A percentile compares a stretch with the other conserved stretches of the same genome.
These are phyloP conservation scores for Mormyrops boulengeri DNA, from an alignment of 2,797 vertebrate genomes.

Conservation along the genomic window DNA sequence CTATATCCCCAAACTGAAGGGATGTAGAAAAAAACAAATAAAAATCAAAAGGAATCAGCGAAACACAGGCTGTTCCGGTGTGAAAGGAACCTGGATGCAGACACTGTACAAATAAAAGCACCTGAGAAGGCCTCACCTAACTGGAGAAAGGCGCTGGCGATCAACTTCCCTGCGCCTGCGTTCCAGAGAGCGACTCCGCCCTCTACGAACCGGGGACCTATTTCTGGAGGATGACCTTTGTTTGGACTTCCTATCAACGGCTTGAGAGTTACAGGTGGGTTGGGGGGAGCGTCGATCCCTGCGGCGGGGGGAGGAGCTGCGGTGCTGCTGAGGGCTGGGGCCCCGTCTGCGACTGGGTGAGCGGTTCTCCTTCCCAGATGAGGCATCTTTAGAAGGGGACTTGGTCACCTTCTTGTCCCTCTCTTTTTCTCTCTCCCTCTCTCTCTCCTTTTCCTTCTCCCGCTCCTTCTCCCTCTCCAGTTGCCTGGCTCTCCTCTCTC, in stretches of 20 bases:
- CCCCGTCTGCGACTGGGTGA: slow-evolving; percentile 77
- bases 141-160: slow-evolving; percentile 76
- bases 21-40: background rate
- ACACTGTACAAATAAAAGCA: background rate
- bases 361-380: slow-evolving; percentile 92
- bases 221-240: slow-evolving; percentile 80
- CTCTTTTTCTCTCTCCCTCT: slow-evolving; percentile 61
- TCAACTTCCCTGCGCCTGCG: slow-evolving; percentile 77
- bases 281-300: slow-evolving; percentile 73
- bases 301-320: slow-evolving; percentile 77
- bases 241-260: slow-evolving; percentile 72
- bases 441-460: slow-evolving; percentile 26
- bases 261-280: slow-evolving; percentile 41
- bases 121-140: slow-evolving; percentile 62
- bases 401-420: slow-evolving; percentile 84
- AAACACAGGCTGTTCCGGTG: background rate
- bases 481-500: slow-evolving; percentile 74
- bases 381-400: slow-evolving; percentile 92
- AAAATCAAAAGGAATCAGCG: background rate
- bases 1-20: background rate
- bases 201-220: slow-evolving; percentile 72
- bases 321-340: slow-evolving; percentile 73
- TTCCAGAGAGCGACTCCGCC: slow-evolving; percentile 80
- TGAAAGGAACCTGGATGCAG: background rate
- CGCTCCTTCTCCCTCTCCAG: slow-evolving; percentile 55